Evolutionary conservation across 2,888 invertebrate genomes (phyloP).

Genomic region (Listrodromus nycthemerus): DNA sequence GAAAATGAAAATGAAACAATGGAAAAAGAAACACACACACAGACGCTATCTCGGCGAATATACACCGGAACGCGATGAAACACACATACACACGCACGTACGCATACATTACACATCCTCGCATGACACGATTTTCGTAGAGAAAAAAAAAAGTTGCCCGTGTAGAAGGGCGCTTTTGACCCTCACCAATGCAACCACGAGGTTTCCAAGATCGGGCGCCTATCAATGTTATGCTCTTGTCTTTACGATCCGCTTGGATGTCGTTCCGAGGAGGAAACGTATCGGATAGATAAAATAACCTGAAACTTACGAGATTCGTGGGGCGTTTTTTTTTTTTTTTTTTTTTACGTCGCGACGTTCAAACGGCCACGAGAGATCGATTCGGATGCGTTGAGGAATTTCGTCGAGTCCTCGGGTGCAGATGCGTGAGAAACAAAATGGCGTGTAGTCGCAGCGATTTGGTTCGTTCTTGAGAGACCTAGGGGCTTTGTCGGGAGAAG

Average conservation of each 20-base stretch:
- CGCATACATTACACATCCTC: conserved; percentile 53
- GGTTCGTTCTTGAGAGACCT: neutral
- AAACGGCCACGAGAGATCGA: conserved; percentile 34
- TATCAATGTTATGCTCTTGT: conserved; percentile 49
- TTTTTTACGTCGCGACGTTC: too few relatives aligned
- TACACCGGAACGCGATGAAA: conserved; percentile 19
- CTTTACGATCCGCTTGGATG: conserved; percentile 10
- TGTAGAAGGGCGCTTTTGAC: conserved; percentile 33
- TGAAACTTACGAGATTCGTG: neutral
- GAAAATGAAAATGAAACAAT: conserved; percentile 47
- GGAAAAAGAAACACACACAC: conserved; percentile 12
- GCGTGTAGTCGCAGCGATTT: neutral
- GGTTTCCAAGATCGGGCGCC: conserved; percentile 46
- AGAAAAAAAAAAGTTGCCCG: conserved; percentile 38
- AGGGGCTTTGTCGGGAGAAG: conserved; percentile 3
- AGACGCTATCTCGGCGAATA: conserved; percentile 12
- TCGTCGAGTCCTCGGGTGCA: conserved; percentile 2
- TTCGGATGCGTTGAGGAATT: conserved; percentile 4
- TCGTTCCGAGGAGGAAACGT: neutral
- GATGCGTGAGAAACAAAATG: neutral
- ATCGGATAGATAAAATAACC: neutral
- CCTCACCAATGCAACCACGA: conserved; percentile 36
- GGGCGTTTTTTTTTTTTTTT: conserved; percentile 69
- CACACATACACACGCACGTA: conserved; percentile 35
- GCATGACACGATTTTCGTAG: conserved; percentile 33